phyloP scores from a whole-genome alignment of 2,113 vertebrate genomes.

The Nycticorax nycticorax region DNA sequence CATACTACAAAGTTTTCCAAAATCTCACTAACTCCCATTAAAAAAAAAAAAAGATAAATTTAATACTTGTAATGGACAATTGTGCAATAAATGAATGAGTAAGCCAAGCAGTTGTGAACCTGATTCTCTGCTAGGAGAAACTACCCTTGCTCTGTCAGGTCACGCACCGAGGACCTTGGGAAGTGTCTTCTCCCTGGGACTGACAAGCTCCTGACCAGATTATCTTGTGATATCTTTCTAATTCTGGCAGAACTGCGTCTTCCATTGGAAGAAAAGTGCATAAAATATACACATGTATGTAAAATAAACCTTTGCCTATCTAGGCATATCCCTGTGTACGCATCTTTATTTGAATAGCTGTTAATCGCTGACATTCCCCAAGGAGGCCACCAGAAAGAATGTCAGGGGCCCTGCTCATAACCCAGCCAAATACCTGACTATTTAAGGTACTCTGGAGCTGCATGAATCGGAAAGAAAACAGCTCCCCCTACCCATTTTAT shows the following conservation, averaged over 20 bases:
- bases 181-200: neutral
- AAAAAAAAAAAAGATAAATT: neutral
- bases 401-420: neutral
- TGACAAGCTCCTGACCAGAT: neutral
- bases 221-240: neutral
- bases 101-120: neutral
- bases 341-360: constrained; percentile 38
- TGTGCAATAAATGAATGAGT: neutral
- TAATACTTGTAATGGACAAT: neutral
- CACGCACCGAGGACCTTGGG: neutral
- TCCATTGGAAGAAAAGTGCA: neutral
- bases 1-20: neutral
- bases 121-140: neutral
- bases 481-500: constrained; percentile 69
- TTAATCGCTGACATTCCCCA: neutral
- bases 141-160: neutral
- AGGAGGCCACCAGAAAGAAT: constrained; percentile 15
- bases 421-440: constrained; percentile 26
- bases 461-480: constrained; percentile 70
- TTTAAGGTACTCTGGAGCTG: constrained; percentile 67
- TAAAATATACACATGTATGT: neutral
- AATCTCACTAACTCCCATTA: neutral
- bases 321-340: neutral
- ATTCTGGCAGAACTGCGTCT: neutral
- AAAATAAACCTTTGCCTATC: neutral